Conservation (phyloP, 1,140 invertebrate species). For the Drosophila jambulina region DNA sequence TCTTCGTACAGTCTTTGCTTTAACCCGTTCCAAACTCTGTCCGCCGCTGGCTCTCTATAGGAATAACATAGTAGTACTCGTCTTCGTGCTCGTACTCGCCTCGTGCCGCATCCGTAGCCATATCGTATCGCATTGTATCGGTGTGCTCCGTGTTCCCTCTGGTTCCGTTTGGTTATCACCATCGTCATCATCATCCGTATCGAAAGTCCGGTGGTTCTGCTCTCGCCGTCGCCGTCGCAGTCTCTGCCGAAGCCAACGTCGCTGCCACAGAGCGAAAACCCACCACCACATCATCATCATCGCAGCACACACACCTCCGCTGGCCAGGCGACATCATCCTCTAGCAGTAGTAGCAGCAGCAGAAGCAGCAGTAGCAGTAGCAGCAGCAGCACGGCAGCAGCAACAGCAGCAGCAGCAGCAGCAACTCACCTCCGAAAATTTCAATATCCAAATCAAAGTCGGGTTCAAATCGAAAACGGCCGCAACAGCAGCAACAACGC, state of each 20-base stretch:
- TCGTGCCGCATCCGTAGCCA: slow-evolving; percentile 25
- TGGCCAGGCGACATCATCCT: slow-evolving; percentile 34
- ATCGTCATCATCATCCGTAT: slow-evolving; percentile 41
- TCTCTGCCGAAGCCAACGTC: slow-evolving; percentile 47
- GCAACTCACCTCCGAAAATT: slow-evolving; percentile 76
- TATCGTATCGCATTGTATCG: slow-evolving; percentile 30
- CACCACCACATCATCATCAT: slow-evolving; percentile 56
- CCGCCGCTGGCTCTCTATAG: slow-evolving; percentile 82
- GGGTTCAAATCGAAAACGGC: slow-evolving; percentile 85
- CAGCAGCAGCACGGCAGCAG: slow-evolving; percentile 35
- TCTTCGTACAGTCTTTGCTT: slow-evolving; percentile 86
- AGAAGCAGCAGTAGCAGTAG: slow-evolving; percentile 34
- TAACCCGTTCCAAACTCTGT: slow-evolving; percentile 85
- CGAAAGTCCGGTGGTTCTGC: slow-evolving; percentile 28
- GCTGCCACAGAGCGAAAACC: slow-evolving; percentile 52
- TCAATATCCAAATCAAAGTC: slow-evolving; percentile 85
- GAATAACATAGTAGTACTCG: slow-evolving; percentile 40
- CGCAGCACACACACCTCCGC: slow-evolving; percentile 32
- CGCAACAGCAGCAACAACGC: slow-evolving; percentile 84
- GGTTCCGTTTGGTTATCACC: slow-evolving; percentile 40
- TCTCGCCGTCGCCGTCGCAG: slow-evolving; percentile 33
- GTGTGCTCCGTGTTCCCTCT: slow-evolving; percentile 34
- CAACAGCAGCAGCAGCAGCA: slow-evolving; percentile 32
- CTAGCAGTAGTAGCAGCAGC: slow-evolving; percentile 29
- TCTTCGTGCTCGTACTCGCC: slow-evolving; percentile 36